Evolutionary conservation across 2,888 invertebrate species (phyloP), one percentile per base, ranked within the genome.

Genomic region (Ichneumoninae sp.): DNA sequence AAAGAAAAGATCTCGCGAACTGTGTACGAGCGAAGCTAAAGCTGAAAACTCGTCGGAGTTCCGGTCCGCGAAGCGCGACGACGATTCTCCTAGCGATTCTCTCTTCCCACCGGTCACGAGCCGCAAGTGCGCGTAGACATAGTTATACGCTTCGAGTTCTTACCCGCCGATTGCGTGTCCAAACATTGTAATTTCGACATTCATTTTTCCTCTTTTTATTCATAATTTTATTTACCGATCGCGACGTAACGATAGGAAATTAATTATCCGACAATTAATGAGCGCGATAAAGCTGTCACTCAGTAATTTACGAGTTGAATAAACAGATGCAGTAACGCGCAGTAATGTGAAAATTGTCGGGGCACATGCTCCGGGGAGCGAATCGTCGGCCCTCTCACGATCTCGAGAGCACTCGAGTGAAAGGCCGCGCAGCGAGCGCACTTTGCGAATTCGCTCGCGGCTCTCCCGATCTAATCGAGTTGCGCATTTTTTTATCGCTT

Each of bases 31-130:
- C 40, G 26, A 57, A 16, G 68, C 33, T 22, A 26, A 10, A 40
- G 70, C 54, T 44, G 50, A 81, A 71, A 81, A 74, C 74, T 71
- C 71, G 80, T 75, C 83, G 60, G 83, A 87, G 88, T 89, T 88
- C 87, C 86, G 89, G 89, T 88, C 88, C 86, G 85, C 86, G 88
- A 88, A 89, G 88, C 89, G 83, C 88, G 86, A 89, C 89, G 89
- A 88, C 86, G 77, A 77, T 83, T 80, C 40, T 68, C 79, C 76
- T 50, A 71, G 75, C 10, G 77, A 66, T 13, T 78, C 52, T 19
- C 19, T 40, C 47, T 81, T 73, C 44, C 50, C 52, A 57, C 63
- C 60, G 19, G 22, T 19, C 16, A 57, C 54, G n/a, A 54, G 54
- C 36, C 19, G 40, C 40, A 3, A 36, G 13, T 10, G 5, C 30